These are phyloP conservation scores for Stenoptilia bipunctidactyla DNA, from an alignment of 2,888 invertebrate genomes.

Conservation along the genomic window DNA sequence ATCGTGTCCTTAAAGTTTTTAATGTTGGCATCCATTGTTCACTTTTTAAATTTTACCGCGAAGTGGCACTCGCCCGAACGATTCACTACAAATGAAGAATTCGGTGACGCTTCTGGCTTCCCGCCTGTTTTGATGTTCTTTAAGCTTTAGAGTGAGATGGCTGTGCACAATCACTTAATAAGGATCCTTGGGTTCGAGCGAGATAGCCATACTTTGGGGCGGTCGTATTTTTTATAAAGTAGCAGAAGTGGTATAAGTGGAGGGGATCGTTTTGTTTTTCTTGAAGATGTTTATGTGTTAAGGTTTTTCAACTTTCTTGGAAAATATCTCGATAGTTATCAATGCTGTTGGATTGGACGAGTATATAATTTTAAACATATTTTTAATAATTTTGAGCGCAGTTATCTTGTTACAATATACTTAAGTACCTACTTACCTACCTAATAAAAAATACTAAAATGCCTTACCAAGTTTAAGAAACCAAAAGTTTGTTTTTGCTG, in stretches of 20 bases:
- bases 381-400: too few relatives aligned
- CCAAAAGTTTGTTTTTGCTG: too few relatives aligned
- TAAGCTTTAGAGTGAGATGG: constrained; percentile 57
- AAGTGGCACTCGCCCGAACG: constrained; percentile 24
- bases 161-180: constrained; percentile 9
- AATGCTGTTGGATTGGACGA: too few relatives aligned
- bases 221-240: constrained; percentile 63
- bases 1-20: constrained; percentile 45
- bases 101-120: constrained; percentile 51
- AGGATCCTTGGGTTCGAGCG: constrained; percentile 20
- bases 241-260: constrained; percentile 61
- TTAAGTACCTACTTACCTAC: too few relatives aligned
- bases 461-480: too few relatives aligned
- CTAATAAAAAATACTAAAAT: too few relatives aligned
- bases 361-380: too few relatives aligned
- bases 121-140: constrained; percentile 51
- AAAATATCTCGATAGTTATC: too few relatives aligned
- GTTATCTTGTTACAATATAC: too few relatives aligned
- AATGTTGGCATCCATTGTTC: constrained; percentile 52
- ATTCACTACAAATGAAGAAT: constrained; percentile 67
- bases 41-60: constrained; percentile 40
- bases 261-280: constrained; percentile 69
- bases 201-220: constrained; percentile 35
- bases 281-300: constrained; percentile 69
- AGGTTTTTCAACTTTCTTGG: constrained; percentile 19